These are phyloP conservation scores for Megalopta genalis DNA, from an alignment of 1,140 invertebrate genomes.

Conservation along the genomic window DNA sequence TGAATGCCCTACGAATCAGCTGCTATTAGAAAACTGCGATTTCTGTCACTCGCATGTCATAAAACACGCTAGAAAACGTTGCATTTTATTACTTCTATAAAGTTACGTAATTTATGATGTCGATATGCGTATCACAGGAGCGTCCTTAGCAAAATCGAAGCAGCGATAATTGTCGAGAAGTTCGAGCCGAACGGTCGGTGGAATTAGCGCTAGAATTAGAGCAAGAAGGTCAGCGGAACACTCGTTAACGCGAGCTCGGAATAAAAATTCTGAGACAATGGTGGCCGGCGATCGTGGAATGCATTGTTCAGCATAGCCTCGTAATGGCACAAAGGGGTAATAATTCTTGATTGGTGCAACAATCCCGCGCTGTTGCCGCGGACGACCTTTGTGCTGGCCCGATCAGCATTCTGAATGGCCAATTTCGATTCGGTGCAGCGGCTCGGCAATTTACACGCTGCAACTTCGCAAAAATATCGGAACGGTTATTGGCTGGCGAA, in stretches of 20 bases:
- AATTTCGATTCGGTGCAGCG: constrained; percentile 14
- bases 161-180: too few relatives aligned
- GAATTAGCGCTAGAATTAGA: too few relatives aligned
- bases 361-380: constrained; percentile 1
- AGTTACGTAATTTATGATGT: too few relatives aligned
- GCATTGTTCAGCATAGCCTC: background rate
- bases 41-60: too few relatives aligned
- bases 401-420: background rate
- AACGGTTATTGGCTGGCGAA: constrained; percentile 25
- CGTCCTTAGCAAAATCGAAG: too few relatives aligned
- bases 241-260: background rate
- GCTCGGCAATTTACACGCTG: constrained; percentile 11
- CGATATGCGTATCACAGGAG: too few relatives aligned
- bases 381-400: background rate
- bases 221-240: too few relatives aligned
- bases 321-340: background rate
- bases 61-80: too few relatives aligned
- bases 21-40: too few relatives aligned
- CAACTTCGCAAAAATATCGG: constrained; percentile 31
- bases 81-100: too few relatives aligned
- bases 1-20: too few relatives aligned
- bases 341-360: constrained; percentile 21
- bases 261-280: background rate
- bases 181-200: too few relatives aligned
- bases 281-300: background rate